phyloP scores from a whole-genome alignment of 2,888 invertebrate genomes.

The Digitonthophagus gazella region DNA sequence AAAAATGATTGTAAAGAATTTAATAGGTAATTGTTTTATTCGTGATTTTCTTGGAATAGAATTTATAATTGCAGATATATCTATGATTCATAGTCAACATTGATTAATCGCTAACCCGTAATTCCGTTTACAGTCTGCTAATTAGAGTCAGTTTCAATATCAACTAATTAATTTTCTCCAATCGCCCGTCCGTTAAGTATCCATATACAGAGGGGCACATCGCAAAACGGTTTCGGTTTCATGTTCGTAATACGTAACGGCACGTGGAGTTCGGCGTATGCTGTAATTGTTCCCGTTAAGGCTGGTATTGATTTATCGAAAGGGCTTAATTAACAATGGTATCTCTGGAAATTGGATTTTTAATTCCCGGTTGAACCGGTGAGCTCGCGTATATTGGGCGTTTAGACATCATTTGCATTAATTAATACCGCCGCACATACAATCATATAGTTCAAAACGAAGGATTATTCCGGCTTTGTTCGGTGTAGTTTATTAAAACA shows the following conservation, averaged over 20 bases:
- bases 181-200: constrained; percentile 1
- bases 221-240: constrained; percentile 6
- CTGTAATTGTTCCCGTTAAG: background rate
- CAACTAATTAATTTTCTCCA: constrained; percentile 9
- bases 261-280: background rate
- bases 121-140: background rate
- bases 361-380: constrained; percentile 4
- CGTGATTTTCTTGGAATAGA: too few species aligned
- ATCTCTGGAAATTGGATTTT: constrained; percentile 1
- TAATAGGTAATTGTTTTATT: too few species aligned
- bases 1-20: too few species aligned
- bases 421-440: constrained; percentile 6
- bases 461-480: background rate
- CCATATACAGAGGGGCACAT: background rate
- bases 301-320: background rate
- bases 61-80: too few species aligned
- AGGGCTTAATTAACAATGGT: background rate
- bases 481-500: background rate
- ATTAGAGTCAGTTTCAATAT: constrained; percentile 1
- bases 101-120: background rate
- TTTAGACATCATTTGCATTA: constrained; percentile 11
- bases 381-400: background rate
- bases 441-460: constrained; percentile 4
- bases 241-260: too few species aligned
- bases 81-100: background rate